phyloP scores from a whole-genome alignment of 2,888 invertebrate species.

The Erebia ligea region DNA sequence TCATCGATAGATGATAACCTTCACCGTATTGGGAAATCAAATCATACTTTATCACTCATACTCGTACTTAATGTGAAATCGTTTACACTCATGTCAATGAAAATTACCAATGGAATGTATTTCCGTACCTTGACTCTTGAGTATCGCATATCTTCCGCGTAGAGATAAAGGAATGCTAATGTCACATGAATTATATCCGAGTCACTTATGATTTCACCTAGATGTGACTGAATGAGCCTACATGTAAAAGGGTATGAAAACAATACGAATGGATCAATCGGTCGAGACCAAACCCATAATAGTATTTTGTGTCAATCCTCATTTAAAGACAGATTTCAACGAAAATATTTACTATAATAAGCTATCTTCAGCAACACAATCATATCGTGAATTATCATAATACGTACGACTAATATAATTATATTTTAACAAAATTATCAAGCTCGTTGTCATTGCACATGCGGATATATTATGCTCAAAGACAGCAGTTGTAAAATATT shows the following conservation, averaged over 20 bases:
- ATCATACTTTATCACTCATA: conserved; percentile 25
- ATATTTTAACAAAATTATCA: too few relatives aligned
- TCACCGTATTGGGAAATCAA: conserved; percentile 22
- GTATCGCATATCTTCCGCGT: conserved; percentile 31
- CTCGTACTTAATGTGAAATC: conserved; percentile 31
- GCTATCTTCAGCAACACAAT: too few relatives aligned
- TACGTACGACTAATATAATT: too few relatives aligned
- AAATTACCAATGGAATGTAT: conserved; percentile 27
- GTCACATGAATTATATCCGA: background rate
- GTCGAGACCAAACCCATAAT: too few relatives aligned
- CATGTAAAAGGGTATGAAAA: background rate
- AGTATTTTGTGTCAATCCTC: too few relatives aligned
- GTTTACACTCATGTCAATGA: conserved; percentile 28
- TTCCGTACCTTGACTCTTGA: conserved; percentile 26
- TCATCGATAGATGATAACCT: conserved; percentile 9
- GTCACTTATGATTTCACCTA: background rate
- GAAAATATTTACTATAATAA: too few relatives aligned
- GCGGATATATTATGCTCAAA: too few relatives aligned
- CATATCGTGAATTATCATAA: too few relatives aligned
- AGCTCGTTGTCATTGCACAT: too few relatives aligned
- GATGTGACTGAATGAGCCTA: background rate
- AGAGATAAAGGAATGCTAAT: conserved; percentile 19
- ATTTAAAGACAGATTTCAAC: too few relatives aligned
- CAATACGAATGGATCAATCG: background rate
- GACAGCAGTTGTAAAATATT: too few relatives aligned